Evolutionary conservation across 2,797 vertebrate genomes (phyloP).

Genomic region (Sebastes reedi): DNA sequence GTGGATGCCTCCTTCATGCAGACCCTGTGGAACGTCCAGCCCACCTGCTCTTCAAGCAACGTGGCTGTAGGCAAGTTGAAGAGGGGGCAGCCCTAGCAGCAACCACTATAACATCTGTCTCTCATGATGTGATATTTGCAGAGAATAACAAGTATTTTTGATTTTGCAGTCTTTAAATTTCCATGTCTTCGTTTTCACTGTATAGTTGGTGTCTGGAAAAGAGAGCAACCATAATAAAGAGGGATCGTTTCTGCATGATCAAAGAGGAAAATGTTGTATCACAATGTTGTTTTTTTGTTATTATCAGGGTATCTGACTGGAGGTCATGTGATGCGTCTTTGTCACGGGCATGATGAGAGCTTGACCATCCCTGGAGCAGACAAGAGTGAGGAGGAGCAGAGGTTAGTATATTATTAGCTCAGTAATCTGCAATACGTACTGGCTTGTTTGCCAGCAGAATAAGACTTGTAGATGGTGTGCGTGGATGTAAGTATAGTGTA

Average conservation of each 20-base stretch:
- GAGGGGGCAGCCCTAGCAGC: background rate
- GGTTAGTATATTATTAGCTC: constrained; percentile 74
- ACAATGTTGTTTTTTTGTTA: background rate
- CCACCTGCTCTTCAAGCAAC: constrained; percentile 92
- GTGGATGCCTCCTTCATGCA: constrained; percentile 99
- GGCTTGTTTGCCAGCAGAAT: background rate
- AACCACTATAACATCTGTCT: background rate
- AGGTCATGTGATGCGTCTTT: constrained; percentile 95
- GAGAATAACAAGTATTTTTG: background rate
- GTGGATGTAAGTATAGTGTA: no score
- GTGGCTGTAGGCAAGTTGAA: constrained; percentile 88
- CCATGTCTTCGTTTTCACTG: background rate
- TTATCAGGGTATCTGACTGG: constrained; percentile 90
- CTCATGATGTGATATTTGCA: background rate
- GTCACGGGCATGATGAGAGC: constrained; percentile 97
- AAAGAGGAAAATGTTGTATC: background rate
- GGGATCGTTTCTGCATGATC: background rate
- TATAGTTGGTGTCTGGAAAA: background rate
- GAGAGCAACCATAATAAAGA: background rate
- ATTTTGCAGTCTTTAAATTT: background rate
- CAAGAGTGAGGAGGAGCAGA: constrained; percentile 89
- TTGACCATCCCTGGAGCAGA: constrained; percentile 93
- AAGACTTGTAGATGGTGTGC: background rate
- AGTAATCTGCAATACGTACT: background rate
- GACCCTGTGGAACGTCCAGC: constrained; percentile 98